Conservation (phyloP, 2,888 invertebrate species). For the Agriotes lineatus region DNA sequence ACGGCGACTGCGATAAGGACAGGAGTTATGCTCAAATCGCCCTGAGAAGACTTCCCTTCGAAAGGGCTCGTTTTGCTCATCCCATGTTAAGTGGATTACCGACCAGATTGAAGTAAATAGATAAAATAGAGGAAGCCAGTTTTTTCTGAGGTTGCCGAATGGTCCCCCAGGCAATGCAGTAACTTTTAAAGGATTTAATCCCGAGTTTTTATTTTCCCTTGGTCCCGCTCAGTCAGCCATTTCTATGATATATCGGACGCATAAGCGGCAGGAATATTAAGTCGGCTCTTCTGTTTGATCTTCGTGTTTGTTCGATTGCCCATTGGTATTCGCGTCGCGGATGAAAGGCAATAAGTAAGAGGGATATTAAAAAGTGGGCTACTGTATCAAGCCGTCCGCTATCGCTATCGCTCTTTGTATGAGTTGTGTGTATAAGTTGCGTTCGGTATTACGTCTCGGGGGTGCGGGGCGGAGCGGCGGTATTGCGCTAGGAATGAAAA, state of each 20-base stretch:
- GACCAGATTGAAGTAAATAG: too few species aligned
- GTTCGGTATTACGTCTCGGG: slow-evolving; percentile 32
- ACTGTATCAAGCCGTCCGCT: slow-evolving; percentile 37
- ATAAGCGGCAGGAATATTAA: slow-evolving; percentile 38
- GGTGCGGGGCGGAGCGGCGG: slow-evolving; percentile 30
- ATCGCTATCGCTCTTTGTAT: slow-evolving; percentile 39
- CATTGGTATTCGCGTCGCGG: slow-evolving; percentile 39
- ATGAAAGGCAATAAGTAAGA: slow-evolving; percentile 40
- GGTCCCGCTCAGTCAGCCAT: slow-evolving; percentile 26
- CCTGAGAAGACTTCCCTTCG: too few species aligned
- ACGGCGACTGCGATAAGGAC: too few species aligned
- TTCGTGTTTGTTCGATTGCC: slow-evolving; percentile 35
- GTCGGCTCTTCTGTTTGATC: slow-evolving; percentile 33
- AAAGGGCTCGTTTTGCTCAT: too few species aligned
- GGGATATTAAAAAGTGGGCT: slow-evolving; percentile 43
- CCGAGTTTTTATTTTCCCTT: slow-evolving; percentile 25
- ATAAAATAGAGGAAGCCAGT: neutral
- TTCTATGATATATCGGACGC: slow-evolving; percentile 35
- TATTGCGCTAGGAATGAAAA: slow-evolving; percentile 57
- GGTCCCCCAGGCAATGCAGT: slow-evolving; percentile 14
- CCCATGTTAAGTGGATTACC: too few species aligned
- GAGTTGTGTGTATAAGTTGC: slow-evolving; percentile 40
- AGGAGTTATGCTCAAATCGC: too few species aligned
- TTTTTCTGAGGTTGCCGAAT: neutral
- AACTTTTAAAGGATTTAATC: slow-evolving; percentile 37